These are phyloP conservation scores for Eilema caniola DNA, from an alignment of 2,888 invertebrate genomes.

Conservation along the genomic window DNA sequence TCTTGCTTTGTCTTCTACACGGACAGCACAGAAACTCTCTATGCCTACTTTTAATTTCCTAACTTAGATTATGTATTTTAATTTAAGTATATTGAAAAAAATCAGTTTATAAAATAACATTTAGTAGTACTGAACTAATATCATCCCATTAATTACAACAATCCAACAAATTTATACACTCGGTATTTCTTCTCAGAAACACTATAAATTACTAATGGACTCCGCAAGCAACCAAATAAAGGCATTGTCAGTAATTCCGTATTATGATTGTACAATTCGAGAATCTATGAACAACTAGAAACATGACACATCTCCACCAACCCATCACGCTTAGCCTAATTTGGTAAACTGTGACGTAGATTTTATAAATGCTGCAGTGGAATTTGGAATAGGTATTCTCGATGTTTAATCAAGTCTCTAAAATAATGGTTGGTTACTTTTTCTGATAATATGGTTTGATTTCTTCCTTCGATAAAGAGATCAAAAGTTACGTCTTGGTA, in stretches of 20 bases:
- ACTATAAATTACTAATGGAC: background rate
- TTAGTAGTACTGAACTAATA: background rate
- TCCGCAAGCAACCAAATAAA: constrained; percentile 10
- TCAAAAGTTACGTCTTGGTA: background rate
- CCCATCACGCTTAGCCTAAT: background rate
- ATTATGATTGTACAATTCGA: background rate
- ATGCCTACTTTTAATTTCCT: too few relatives aligned
- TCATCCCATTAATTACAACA: background rate
- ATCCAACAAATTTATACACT: background rate
- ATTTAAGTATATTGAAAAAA: too few relatives aligned
- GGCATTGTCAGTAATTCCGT: background rate
- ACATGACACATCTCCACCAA: constrained; percentile 16
- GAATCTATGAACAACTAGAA: background rate
- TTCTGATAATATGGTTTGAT: background rate
- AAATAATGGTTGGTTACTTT: too few relatives aligned
- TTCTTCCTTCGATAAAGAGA: background rate
- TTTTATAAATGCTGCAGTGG: background rate
- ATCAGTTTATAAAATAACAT: background rate
- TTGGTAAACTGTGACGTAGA: constrained; percentile 3
- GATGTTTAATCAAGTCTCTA: too few relatives aligned
- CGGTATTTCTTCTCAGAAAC: background rate
- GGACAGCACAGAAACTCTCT: too few relatives aligned
- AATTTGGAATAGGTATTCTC: constrained; percentile 4
- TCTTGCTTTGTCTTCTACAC: too few relatives aligned
- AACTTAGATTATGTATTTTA: too few relatives aligned